Conservation (phyloP, 35 echinoderm and acorn worm genomes). For the Apostichopus californicus region DNA sequence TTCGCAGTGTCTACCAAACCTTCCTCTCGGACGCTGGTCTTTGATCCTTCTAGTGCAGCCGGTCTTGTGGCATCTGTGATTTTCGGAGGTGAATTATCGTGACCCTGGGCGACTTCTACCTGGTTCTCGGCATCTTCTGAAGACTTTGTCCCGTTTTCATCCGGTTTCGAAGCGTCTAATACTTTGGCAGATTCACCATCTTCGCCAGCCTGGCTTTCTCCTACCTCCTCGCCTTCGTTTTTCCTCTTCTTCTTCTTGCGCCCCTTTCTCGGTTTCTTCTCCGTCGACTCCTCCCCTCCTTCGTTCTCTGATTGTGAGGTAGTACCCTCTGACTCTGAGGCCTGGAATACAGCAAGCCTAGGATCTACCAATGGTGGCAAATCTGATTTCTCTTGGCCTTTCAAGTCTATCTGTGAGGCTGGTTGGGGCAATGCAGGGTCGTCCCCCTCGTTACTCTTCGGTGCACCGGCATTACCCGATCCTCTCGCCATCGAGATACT, state of each 20-base stretch:
- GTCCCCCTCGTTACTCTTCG: neutral
- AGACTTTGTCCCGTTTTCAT: neutral
- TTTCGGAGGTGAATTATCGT: neutral
- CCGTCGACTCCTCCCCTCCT: slow-evolving; percentile 27
- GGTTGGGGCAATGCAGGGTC: neutral
- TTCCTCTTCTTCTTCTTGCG: slow-evolving; percentile 22
- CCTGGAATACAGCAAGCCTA: neutral
- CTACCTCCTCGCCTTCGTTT: neutral
- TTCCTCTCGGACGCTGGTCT: neutral
- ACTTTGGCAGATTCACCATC: neutral
- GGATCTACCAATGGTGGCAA: neutral
- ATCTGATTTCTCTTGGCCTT: neutral
- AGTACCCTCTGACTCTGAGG: slow-evolving; percentile 47
- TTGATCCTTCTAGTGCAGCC: neutral
- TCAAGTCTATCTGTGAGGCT: neutral
- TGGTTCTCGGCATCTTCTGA: neutral
- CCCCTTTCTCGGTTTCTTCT: slow-evolving; percentile 14
- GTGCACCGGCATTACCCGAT: neutral
- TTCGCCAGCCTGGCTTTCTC: neutral
- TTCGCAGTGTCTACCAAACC: neutral
- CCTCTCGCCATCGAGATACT: neutral
- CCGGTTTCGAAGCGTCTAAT: neutral
- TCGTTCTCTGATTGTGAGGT: slow-evolving; percentile 50
- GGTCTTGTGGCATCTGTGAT: neutral
- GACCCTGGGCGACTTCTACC: neutral